These are phyloP conservation scores for Laothoe populi DNA, from an alignment of 2,888 invertebrate species.

Conservation along the genomic window DNA sequence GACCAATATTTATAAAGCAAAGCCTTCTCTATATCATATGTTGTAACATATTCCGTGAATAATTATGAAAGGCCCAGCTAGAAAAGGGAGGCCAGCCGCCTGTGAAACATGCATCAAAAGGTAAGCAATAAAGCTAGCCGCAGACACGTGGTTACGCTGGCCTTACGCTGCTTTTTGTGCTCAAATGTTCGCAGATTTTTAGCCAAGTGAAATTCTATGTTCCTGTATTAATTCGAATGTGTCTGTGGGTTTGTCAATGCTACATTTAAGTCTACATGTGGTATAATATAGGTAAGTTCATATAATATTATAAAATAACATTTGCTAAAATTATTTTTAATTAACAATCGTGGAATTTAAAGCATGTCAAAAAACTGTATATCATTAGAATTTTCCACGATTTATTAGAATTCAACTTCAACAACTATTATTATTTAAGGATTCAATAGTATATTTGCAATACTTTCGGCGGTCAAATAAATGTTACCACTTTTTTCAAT, in stretches of 20 bases:
- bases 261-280: background rate
- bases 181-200: constrained; percentile 25
- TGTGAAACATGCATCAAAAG: constrained; percentile 52
- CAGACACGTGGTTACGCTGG: constrained; percentile 35
- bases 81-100: constrained; percentile 45
- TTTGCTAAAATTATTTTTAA: too few species aligned
- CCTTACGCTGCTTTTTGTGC: constrained; percentile 31
- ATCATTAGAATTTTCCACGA: too few species aligned
- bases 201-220: constrained; percentile 14
- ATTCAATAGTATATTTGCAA: too few species aligned
- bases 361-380: too few species aligned
- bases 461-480: too few species aligned
- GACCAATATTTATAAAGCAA: background rate
- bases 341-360: too few species aligned
- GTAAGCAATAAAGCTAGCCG: constrained; percentile 40
- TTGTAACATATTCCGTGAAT: constrained; percentile 48
- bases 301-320: too few species aligned
- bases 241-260: constrained; percentile 9
- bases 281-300: too few species aligned
- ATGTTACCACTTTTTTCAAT: too few species aligned
- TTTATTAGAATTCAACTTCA: too few species aligned
- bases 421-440: too few species aligned
- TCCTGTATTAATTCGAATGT: constrained; percentile 14
- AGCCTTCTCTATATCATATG: background rate
- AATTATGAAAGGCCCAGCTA: constrained; percentile 55